Evolutionary conservation across 2,797 vertebrate species (phyloP), one percentile per base, ranked within the genome.

Genomic region (Naso thynnoides): DNA sequence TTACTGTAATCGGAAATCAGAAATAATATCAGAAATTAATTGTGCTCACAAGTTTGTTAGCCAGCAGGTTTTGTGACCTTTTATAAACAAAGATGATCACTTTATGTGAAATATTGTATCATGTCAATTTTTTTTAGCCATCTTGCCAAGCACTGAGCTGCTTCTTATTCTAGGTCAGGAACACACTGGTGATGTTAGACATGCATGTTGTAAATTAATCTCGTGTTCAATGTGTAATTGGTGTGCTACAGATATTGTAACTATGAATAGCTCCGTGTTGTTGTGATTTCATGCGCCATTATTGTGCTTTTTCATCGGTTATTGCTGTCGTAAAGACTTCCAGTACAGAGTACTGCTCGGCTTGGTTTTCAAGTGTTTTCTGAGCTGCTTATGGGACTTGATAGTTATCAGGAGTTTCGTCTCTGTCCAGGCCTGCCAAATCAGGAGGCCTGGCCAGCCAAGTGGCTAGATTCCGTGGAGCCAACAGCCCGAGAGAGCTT

Each of bases 401-500:
- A 71, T 84, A 53, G 69, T 86, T 76, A 70, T 84, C 70, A 79
- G 83, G 83, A 81, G 75, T 83, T 84, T 54, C 64, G 50, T 82
- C 77, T 79, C 73, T 70, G 54, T 77, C 76, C 71, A 26, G 15
- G 55, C 57, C 79, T 86, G 81, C 84, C 82, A 88, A 86, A 90
- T 85, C 78, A 84, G 77, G 68, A 82, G 74, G 70, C 57, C 63
- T 53, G 79, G 45, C 55, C 78, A 82, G 86, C 88, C 83, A 88
- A 93, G 87, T 78, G 67, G 81, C 59, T 70, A 79, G 88, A 94
- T 94, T 94, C 92, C 86, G 54, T 73, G 71, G 80, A 93, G 85
- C 82, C 87, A 94, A 81, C 86, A 81, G 86, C 76, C 85, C 70
- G 78, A 90, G 78, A 92, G 90, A 76, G 68, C 86, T 91, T 93